phyloP scores from a whole-genome alignment of 1,140 invertebrate genomes.

The Magallana gigas region DNA sequence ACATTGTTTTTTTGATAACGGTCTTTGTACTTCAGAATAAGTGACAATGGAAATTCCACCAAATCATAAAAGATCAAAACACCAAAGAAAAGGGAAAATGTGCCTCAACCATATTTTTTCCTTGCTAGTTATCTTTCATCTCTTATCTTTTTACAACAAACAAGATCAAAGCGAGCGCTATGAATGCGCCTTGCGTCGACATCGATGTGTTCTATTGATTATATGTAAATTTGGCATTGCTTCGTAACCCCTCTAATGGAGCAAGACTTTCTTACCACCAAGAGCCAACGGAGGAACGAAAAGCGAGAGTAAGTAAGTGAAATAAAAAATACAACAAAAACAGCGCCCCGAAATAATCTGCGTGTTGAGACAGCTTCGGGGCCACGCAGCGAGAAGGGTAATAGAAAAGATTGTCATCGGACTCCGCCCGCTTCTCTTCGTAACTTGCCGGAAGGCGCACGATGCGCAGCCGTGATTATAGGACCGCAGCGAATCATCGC shows the following conservation, averaged over 20 bases:
- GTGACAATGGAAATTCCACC: neutral
- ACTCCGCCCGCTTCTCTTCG: neutral
- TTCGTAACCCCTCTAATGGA: neutral
- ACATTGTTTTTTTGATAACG: neutral
- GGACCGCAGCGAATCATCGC: slow-evolving; percentile 4
- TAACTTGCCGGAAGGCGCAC: neutral
- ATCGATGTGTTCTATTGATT: neutral
- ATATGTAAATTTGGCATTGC: slow-evolving; percentile 20
- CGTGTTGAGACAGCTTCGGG: neutral
- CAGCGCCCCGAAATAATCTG: too few species aligned
- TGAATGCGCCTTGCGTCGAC: neutral
- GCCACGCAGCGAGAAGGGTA: neutral
- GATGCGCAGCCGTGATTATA: slow-evolving; percentile 7
- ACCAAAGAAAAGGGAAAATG: neutral
- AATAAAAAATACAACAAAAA: too few species aligned
- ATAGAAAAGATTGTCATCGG: neutral
- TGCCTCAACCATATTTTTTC: neutral
- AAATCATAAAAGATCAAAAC: neutral
- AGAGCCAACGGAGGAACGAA: neutral
- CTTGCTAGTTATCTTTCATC: slow-evolving; percentile 13
- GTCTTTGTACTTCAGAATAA: neutral
- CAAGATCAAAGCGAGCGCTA: neutral
- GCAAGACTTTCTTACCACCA: neutral
- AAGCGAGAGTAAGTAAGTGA: neutral
- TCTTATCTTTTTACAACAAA: slow-evolving; percentile 7